phyloP scores from a whole-genome alignment of 2,797 vertebrate genomes.

The Rhadinocentrus ornatus region DNA sequence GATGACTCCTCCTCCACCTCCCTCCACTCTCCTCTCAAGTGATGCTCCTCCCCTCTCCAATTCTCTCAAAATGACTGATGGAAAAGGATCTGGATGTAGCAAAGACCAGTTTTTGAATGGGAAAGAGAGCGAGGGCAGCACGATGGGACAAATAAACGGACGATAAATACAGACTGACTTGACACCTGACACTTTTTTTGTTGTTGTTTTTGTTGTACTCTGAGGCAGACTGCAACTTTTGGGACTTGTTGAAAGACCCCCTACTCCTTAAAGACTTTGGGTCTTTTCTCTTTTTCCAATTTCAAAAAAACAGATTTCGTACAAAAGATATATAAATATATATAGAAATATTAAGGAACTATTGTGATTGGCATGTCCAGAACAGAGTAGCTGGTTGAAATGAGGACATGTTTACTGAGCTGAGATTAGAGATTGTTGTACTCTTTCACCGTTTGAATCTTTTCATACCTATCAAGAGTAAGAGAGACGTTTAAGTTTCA shows the following conservation, averaged over 20 bases:
- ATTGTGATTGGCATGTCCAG: conserved; percentile 77
- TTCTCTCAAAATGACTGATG: conserved; percentile 45
- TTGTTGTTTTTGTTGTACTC: conserved; percentile 55
- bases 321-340: conserved; percentile 85
- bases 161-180: conserved; percentile 62
- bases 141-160: conserved; percentile 45
- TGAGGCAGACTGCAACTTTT: conserved; percentile 68
- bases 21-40: conserved; percentile 34
- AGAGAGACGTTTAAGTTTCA: conserved; percentile 76
- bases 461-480: conserved; percentile 77
- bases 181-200: conserved; percentile 75
- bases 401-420: conserved; percentile 76
- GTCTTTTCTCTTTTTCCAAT: conserved; percentile 78
- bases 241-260: conserved; percentile 67
- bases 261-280: conserved; percentile 73
- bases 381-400: conserved; percentile 66
- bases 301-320: conserved; percentile 81
- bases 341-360: conserved; percentile 82
- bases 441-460: conserved; percentile 81
- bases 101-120: conserved; percentile 39
- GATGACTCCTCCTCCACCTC: conserved; percentile 59
- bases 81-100: conserved; percentile 39
- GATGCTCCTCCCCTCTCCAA: conserved; percentile 48
- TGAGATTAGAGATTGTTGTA: conserved; percentile 82
- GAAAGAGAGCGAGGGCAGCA: conserved; percentile 34